These are phyloP conservation scores for Hippoglossus stenolepis DNA, from an alignment of 2,113 vertebrate genomes.

Conservation along the genomic window DNA sequence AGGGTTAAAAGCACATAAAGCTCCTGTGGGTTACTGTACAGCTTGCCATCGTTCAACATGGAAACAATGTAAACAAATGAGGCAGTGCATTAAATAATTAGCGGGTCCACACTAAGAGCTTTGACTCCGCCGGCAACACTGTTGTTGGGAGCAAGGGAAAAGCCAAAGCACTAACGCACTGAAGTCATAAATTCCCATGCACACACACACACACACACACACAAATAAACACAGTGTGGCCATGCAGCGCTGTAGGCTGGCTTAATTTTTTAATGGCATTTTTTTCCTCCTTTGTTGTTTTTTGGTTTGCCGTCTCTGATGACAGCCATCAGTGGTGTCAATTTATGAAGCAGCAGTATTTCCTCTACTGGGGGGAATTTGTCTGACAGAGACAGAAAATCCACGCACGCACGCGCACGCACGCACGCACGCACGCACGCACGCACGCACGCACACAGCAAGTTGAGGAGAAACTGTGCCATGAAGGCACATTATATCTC, in stretches of 20 bases:
- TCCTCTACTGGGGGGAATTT: constrained; percentile 24
- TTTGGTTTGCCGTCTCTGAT: constrained; percentile 35
- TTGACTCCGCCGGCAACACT: constrained; percentile 48
- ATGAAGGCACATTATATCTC: constrained; percentile 44
- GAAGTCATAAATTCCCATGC: constrained; percentile 55
- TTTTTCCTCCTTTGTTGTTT: constrained; percentile 28
- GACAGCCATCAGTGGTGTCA: constrained; percentile 48
- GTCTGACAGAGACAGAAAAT: constrained; percentile 38
- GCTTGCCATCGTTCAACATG: constrained; percentile 41
- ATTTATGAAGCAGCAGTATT: constrained; percentile 52
- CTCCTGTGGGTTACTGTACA: constrained; percentile 40
- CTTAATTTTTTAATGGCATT: constrained; percentile 62
- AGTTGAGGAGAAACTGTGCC: constrained; percentile 30
- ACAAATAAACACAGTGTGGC: constrained; percentile 37
- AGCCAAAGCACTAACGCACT: constrained; percentile 40
- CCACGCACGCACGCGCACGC: too few species aligned
- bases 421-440: not conserved
- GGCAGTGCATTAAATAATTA: constrained; percentile 80
- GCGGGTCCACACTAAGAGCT: constrained; percentile 67
- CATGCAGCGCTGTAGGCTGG: constrained; percentile 15
- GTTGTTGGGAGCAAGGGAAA: constrained; percentile 49
- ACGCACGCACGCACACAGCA: not conserved
- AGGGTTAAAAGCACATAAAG: not conserved
- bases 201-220: constrained; percentile 1
- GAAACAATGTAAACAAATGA: constrained; percentile 63